A percentile compares a stretch with the other conserved stretches of the same genome.
phyloP scores from a whole-genome alignment of 2,113 vertebrate species.

The Peromyscus polionotus region DNA sequence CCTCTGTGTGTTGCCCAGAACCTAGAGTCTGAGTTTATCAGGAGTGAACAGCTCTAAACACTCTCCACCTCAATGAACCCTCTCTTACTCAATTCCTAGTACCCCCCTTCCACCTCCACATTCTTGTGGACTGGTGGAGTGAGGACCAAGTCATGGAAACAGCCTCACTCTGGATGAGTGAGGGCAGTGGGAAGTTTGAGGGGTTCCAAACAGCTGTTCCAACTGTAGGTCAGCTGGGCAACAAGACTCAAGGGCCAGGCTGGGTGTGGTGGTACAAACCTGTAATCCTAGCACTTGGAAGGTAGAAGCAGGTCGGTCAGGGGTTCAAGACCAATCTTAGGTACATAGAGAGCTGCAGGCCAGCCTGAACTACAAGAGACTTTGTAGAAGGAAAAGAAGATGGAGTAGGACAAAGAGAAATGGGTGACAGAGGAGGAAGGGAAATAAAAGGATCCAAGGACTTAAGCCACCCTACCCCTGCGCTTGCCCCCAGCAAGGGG shows the following conservation, averaged over 20 bases:
- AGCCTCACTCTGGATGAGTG: not conserved
- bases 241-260: not conserved
- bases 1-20: slow-evolving; percentile 43
- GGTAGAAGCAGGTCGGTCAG: not conserved
- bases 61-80: slow-evolving; percentile 22
- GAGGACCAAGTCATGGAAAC: not conserved
- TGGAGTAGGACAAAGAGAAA: not conserved
- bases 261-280: not conserved
- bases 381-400: not conserved
- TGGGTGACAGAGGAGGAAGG: too few relatives aligned
- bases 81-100: not conserved
- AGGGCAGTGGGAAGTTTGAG: not conserved
- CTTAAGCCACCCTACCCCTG: not conserved
- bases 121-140: not conserved
- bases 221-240: not conserved
- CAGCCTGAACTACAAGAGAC: not conserved
- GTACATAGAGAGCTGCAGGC: not conserved
- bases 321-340: not conserved
- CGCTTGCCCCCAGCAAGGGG: not conserved
- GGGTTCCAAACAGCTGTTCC: not conserved
- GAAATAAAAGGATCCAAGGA: not conserved
- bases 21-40: slow-evolving; percentile 59
- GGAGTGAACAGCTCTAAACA: slow-evolving; percentile 15
- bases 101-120: not conserved
- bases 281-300: not conserved